Conservation (phyloP, 2,113 vertebrate species). For the Theropithecus gelada region DNA sequence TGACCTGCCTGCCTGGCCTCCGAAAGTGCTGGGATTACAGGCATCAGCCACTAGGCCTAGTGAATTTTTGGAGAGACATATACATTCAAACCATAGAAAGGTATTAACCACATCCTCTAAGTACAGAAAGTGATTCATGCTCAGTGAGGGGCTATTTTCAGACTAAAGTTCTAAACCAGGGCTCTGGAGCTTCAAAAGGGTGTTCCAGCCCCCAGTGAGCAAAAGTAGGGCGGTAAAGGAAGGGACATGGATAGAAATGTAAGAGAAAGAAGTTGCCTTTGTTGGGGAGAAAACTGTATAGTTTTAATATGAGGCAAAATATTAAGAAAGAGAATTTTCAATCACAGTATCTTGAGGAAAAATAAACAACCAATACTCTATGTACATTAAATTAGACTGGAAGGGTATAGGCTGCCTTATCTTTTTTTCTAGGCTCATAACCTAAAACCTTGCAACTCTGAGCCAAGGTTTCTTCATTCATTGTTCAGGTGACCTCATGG, state of each 20-base stretch:
- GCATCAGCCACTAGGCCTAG: no score
- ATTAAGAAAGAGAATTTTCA: not conserved
- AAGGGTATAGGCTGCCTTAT: not conserved
- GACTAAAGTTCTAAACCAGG: not conserved
- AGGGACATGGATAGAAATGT: not conserved
- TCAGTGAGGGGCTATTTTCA: not conserved
- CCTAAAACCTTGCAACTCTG: not conserved
- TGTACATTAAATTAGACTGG: not conserved
- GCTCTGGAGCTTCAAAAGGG: not conserved
- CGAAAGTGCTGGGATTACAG: no score
- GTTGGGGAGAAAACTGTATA: not conserved
- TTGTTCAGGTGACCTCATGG: not conserved
- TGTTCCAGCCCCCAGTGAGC: not conserved
- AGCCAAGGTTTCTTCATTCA: not conserved
- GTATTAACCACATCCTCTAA: no score
- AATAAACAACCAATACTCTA: not conserved
- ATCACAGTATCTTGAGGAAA: not conserved
- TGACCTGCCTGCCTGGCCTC: no score
- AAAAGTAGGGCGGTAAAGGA: not conserved
- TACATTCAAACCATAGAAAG: not conserved
- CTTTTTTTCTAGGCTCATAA: not conserved
- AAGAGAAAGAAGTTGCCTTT: not conserved
- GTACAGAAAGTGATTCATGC: not conserved
- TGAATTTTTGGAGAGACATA: not conserved
- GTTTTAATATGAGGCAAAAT: not conserved